Evolutionary conservation across 2,113 vertebrate genomes (phyloP).

Genomic region (Setophaga petechia): DNA sequence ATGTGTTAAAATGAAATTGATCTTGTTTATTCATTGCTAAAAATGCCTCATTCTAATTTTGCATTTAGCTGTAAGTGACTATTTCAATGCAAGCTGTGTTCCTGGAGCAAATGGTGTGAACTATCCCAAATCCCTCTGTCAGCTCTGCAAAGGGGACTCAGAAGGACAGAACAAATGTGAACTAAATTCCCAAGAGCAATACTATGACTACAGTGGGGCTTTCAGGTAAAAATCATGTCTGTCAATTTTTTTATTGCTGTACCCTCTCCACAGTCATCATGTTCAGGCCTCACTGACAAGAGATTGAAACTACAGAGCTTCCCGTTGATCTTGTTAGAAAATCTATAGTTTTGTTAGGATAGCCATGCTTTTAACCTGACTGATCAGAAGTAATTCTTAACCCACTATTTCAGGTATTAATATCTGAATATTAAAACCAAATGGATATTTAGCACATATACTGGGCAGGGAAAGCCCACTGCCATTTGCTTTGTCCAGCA

Average conservation of each 20-base stretch:
- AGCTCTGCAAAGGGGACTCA: conserved; percentile 80
- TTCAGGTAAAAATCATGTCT: conserved; percentile 82
- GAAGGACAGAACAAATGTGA: conserved; percentile 75
- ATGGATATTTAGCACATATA: not conserved
- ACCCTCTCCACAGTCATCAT: not conserved
- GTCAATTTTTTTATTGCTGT: not conserved
- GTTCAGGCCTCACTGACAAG: not conserved
- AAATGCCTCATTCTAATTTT: not conserved
- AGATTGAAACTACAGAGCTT: not conserved
- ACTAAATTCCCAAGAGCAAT: conserved; percentile 74
- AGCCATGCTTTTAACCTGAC: not conserved
- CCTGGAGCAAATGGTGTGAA: conserved; percentile 78
- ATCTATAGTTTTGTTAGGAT: not conserved
- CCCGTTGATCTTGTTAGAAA: not conserved
- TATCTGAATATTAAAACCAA: not conserved
- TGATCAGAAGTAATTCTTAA: not conserved
- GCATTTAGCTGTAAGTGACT: conserved; percentile 83
- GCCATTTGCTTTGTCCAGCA: not conserved
- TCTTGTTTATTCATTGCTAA: not conserved
- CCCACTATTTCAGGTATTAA: not conserved
- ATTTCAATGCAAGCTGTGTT: conserved; percentile 89
- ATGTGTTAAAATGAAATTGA: not conserved
- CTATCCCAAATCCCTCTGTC: conserved; percentile 81
- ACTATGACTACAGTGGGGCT: conserved; percentile 87
- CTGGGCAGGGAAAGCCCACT: not conserved